Conservation (phyloP, 1,140 invertebrate species). For the Cotesia chilonis region DNA sequence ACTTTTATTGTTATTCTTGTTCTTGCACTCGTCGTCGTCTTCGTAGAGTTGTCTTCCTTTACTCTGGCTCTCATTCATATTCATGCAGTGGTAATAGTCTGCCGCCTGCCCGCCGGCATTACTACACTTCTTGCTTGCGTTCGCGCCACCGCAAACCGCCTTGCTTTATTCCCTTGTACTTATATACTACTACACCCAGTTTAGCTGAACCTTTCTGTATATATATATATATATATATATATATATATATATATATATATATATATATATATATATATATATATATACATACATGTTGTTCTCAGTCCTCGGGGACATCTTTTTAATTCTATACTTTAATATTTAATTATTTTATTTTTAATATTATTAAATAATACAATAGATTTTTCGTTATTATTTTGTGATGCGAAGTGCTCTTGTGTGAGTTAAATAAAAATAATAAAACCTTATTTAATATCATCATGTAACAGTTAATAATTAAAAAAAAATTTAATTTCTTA, state of each 20-base stretch:
- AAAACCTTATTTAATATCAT: too few relatives aligned
- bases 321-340: not conserved
- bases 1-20: conserved; percentile 24
- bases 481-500: too few relatives aligned
- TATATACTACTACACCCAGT: conserved; percentile 1
- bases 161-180: conserved; percentile 29
- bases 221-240: too few relatives aligned
- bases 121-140: conserved; percentile 49
- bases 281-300: too few relatives aligned
- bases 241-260: too few relatives aligned
- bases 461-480: too few relatives aligned
- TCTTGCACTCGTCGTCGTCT: not conserved
- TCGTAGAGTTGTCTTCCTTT: conserved; percentile 13
- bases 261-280: too few relatives aligned
- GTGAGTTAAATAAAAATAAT: too few relatives aligned
- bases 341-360: not conserved
- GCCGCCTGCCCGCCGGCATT: conserved; percentile 40
- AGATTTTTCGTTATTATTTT: too few relatives aligned
- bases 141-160: conserved; percentile 49
- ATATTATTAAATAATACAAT: too few relatives aligned
- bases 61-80: conserved; percentile 44
- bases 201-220: not conserved
- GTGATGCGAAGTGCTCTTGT: too few relatives aligned
- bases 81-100: conserved; percentile 48
- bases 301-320: conserved; percentile 6